Conservation (phyloP, 1,140 invertebrate species). For the Tenebrio molitor region DNA sequence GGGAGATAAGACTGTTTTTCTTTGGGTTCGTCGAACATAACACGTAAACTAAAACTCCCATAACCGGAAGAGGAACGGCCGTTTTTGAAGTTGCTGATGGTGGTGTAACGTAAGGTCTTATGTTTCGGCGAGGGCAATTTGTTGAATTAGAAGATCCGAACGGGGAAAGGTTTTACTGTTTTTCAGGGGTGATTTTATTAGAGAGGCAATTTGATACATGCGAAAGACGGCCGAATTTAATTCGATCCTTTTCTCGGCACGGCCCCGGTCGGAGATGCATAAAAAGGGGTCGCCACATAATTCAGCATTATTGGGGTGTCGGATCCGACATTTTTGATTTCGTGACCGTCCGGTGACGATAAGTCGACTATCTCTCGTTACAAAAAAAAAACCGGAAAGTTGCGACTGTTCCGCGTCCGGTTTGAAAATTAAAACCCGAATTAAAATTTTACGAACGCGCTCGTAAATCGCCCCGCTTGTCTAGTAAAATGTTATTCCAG, state of each 20-base stretch:
- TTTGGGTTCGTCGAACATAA: not conserved
- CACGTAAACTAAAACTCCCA: conserved; percentile 6
- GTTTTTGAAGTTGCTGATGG: conserved; percentile 28
- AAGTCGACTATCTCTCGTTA: too few relatives aligned
- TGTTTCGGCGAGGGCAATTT: conserved; percentile 39
- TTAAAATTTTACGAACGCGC: not conserved
- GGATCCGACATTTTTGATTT: not conserved
- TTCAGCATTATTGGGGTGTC: not conserved
- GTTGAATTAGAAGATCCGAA: conserved; percentile 35
- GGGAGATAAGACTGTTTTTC: conserved; percentile 12
- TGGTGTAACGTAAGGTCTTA: conserved; percentile 12
- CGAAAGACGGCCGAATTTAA: conserved; percentile 18
- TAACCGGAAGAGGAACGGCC: conserved; percentile 1
- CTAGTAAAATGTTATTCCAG: not conserved
- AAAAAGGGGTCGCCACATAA: not conserved
- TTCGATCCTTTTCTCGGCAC: not conserved
- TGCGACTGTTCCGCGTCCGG: too few relatives aligned
- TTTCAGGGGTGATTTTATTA: conserved; percentile 32
- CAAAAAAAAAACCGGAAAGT: not conserved
- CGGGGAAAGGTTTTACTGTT: conserved; percentile 39
- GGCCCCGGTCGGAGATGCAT: not conserved
- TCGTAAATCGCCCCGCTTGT: not conserved
- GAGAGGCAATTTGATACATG: conserved; percentile 24
- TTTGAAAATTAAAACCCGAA: too few relatives aligned
- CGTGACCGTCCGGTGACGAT: too few relatives aligned